Evolutionary conservation across 37 sponge, comb jelly and placozoan species (phyloP).

Genomic region (Eunapius fragilis): DNA sequence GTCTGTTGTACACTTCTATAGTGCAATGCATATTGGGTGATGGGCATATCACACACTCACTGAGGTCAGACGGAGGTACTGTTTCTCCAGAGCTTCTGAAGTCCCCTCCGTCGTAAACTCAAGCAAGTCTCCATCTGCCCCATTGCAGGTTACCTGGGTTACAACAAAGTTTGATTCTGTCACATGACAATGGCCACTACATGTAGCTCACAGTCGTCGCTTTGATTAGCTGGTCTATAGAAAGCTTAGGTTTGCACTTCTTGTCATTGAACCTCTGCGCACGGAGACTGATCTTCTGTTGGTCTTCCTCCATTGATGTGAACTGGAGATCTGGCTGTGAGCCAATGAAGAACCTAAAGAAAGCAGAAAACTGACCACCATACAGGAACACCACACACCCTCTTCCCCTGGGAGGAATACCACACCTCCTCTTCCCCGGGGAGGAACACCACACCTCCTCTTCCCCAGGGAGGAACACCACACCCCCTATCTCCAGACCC

Average conservation of each 20-base stretch:
- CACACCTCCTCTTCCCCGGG: background rate
- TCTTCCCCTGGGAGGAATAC: background rate
- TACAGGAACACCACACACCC: no score
- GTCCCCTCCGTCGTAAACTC: constrained; percentile 81
- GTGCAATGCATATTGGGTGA: no score
- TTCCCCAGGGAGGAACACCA: background rate
- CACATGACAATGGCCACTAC: background rate
- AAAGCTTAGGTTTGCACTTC: constrained; percentile 53
- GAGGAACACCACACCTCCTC: background rate
- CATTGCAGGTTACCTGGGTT: constrained; percentile 43
- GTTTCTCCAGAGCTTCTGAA: constrained; percentile 86
- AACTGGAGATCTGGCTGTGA: constrained; percentile 4
- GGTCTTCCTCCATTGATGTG: constrained; percentile 32
- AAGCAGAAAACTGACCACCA: background rate
- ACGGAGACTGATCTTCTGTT: constrained; percentile 47
- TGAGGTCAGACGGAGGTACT: constrained; percentile 96
- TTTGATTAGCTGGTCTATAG: constrained; percentile 57
- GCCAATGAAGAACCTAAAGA: constrained; percentile 44
- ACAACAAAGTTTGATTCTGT: background rate
- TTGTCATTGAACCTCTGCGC: constrained; percentile 58
- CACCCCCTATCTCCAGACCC: no score
- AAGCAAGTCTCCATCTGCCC: constrained; percentile 54
- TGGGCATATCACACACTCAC: constrained; percentile 57
- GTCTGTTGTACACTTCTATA: no score
- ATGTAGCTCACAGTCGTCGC: constrained; percentile 28